Base-by-base conservation (phyloP, 2,888 invertebrate genomes). In the Agelastica alni region DNA sequence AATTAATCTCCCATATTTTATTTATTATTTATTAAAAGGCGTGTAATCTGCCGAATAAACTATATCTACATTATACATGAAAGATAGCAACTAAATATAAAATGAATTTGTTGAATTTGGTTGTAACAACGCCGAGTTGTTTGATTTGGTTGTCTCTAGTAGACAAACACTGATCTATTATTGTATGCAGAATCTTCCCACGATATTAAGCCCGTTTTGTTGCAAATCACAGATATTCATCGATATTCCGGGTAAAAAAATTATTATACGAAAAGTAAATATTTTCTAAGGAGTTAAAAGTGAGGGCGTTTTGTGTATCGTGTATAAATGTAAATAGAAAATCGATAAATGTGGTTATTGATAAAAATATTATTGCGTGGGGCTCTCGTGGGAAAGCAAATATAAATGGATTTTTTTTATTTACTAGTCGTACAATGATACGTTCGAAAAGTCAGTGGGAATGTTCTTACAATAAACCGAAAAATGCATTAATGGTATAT, bases 281-380 rank as follows among this genome's bases (percentile, higher is more conserved):
- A 37, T 37, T 37, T 17, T 37, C 4, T 17, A 37, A 17, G 12
- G 37, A 37, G 12, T 37, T 37, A 18, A 32, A 37, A 37, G 37
- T 37, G 37, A 37, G 37, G 37, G 37, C 37, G 37, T 37, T 37
- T 37, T 37, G 20, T 37, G 6, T 18, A 17, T 18, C 6, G 5
- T 37, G 17, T 18, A n/a, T 10, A 10, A 18, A 9, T 20, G 37
- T 18, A 37, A 37, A 37, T 18, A 37, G 17, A 5, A 10, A 37
- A 16, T 36, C 17, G 37, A 37, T 37, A 26, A 22, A 26, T 26
- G 26, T 26, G 9, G 9, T 9, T 26, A 26, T 26, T 26, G 26
- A 26, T 26, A 26, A 26, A 26, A 26, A 26, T 26, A 26, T 26
- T 2, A 26, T 2, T 26, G 9, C 3, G 9, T 26, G 26, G 2